These are phyloP conservation scores for Cosmopolites sordidus DNA, from an alignment of 2,888 invertebrate genomes.

Conservation along the genomic window DNA sequence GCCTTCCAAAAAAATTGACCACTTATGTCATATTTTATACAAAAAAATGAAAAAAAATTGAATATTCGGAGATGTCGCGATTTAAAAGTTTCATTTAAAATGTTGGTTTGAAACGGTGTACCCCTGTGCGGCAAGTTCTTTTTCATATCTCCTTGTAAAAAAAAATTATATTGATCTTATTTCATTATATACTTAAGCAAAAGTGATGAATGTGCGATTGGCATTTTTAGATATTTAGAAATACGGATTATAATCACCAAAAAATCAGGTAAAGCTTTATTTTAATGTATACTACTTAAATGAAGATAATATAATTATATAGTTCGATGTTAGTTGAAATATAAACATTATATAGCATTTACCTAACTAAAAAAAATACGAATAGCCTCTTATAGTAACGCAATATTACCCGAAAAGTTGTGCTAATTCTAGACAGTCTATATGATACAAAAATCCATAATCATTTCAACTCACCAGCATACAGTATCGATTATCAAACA, in stretches of 20 bases:
- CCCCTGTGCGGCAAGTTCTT: slow-evolving; percentile 70
- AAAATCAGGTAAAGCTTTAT: slow-evolving; percentile 49
- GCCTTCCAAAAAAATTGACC: slow-evolving; percentile 69
- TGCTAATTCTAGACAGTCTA: slow-evolving; percentile 40
- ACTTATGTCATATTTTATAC: slow-evolving; percentile 47
- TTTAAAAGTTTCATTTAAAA: slow-evolving; percentile 8
- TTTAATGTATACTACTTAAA: slow-evolving; percentile 46
- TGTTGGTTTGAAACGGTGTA: slow-evolving; percentile 54
- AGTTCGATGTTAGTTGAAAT: slow-evolving; percentile 51
- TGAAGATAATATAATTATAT: slow-evolving; percentile 41
- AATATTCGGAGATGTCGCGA: slow-evolving; percentile 22
- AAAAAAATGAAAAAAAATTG: slow-evolving; percentile 22
- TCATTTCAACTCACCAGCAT: not conserved
- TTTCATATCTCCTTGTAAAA: slow-evolving; percentile 48
- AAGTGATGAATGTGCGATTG: slow-evolving; percentile 45
- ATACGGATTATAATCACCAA: slow-evolving; percentile 25
- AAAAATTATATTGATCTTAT: not conserved
- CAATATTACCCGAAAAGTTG: slow-evolving; percentile 47
- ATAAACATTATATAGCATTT: slow-evolving; percentile 43
- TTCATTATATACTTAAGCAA: slow-evolving; percentile 36
- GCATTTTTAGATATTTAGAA: slow-evolving; percentile 35
- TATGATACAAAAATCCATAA: slow-evolving; percentile 6
- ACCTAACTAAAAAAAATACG: slow-evolving; percentile 35
- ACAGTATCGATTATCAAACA: not conserved
- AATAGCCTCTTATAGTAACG: slow-evolving; percentile 46